Evolutionary conservation across 2,888 invertebrate genomes (phyloP), one percentile per base, ranked within the genome.

Genomic region (Agapostemon virescens): DNA sequence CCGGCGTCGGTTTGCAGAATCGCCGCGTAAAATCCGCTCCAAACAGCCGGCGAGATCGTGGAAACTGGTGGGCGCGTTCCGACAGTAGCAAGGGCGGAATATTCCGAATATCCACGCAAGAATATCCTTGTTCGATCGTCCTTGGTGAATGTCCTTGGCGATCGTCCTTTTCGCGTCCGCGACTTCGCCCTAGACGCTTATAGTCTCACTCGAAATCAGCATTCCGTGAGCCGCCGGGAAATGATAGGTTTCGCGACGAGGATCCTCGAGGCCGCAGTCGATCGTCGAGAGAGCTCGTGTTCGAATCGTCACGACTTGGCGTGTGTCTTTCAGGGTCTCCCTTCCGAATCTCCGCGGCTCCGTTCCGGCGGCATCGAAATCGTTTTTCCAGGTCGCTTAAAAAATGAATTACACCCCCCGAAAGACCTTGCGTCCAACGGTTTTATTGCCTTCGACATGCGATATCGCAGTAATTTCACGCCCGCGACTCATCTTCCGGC

Each of bases 401-500:
- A 70, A 77, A 77, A 74, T 49, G 68, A 81, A 74, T 68, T 73
- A 67, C 68, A 64, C 38, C 20, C 55, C 69, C n/a, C n/a, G n/a
- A 52, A 69, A 63, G 74, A 63, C 26, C 73, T 68, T 15, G 26
- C 26, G n/a, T 30, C 38, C 64, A 30, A 13, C 45, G 33, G 26
- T 45, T 81, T 81, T 74, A 81, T 74, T 52, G 67, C 70, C 40
- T 9, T 64, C 69, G 76, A 61, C 80, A 80, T 36, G 76, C 80
- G 80, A 80, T 69, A 15, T 40, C 26, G 69, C 45, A 42, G 45
- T 66, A 76, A 80, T 52, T 72, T 76, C 58, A 64, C 36, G 49
- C 20, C 23, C 40, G 61, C 67, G 68, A 63, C 42, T 73, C 67
- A 69, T 67, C 67, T 49, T 26, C 52, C 20, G n/a, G 17, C 23